Conservation (phyloP, 2,797 vertebrate species). For the Phataginus tricuspis region DNA sequence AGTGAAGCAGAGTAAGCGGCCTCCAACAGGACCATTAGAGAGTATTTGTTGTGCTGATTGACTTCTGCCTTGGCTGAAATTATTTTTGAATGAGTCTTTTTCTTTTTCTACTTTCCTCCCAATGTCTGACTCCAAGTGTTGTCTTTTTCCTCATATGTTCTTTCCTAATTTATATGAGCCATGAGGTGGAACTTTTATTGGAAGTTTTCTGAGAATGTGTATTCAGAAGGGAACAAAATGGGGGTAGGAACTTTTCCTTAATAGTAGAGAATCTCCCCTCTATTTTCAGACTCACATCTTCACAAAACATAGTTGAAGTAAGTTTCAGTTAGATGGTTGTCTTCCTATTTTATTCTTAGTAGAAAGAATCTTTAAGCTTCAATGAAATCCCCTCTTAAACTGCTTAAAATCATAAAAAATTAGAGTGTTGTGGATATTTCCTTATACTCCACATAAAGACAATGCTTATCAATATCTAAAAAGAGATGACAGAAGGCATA, state of each 20-base stretch:
- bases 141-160: background rate
- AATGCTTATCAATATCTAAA: background rate
- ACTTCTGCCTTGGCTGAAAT: background rate
- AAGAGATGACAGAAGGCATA: background rate
- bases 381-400: background rate
- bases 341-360: background rate
- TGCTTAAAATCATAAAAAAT: conserved; percentile 12
- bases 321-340: background rate
- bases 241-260: background rate
- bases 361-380: background rate
- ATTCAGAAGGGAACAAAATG: background rate
- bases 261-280: background rate
- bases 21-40: too few relatives aligned
- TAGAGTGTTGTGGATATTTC: background rate
- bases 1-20: background rate
- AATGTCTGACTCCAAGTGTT: background rate
- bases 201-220: background rate
- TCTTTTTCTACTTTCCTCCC: background rate
- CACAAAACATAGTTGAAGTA: background rate
- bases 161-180: background rate
- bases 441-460: conserved; percentile 2
- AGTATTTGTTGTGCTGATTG: background rate
- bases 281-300: background rate
- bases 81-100: background rate
- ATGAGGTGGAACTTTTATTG: background rate